Evolutionary conservation across 30 jellyfish, hydroid and myxozoan species (phyloP).

Genomic region (Aurelia coerulea): DNA sequence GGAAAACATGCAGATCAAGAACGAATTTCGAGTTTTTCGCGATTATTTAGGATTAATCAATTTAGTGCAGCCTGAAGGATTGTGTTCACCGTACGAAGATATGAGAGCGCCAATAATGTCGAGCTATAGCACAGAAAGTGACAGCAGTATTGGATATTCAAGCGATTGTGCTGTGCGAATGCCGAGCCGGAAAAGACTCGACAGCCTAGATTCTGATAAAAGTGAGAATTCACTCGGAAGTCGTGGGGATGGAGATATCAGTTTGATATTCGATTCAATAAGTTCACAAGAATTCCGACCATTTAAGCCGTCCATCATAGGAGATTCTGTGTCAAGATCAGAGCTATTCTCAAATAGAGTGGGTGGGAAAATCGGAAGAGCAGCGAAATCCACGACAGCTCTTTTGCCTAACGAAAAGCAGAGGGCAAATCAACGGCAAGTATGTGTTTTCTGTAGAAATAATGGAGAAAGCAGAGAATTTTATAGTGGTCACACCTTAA

Average conservation of each 20-base stretch:
- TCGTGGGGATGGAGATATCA: slow-evolving; percentile 81
- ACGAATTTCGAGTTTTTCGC: slow-evolving; percentile 90
- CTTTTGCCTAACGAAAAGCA: slow-evolving; percentile 48
- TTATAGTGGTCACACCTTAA: slow-evolving; percentile 95
- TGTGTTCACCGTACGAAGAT: slow-evolving; percentile 32
- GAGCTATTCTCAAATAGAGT: slow-evolving; percentile 44
- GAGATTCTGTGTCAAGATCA: slow-evolving; percentile 65
- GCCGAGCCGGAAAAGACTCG: slow-evolving; percentile 85
- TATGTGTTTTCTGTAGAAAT: slow-evolving; percentile 97
- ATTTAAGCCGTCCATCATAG: slow-evolving; percentile 68
- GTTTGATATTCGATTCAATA: slow-evolving; percentile 60
- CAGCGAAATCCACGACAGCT: slow-evolving; percentile 19
- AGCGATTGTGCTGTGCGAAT: slow-evolving; percentile 28
- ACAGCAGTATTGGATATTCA: slow-evolving; percentile 24
- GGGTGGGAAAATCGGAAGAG: slow-evolving; percentile 46
- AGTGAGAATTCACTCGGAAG: slow-evolving; percentile 87
- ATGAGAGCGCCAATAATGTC: too few relatives aligned
- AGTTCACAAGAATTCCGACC: slow-evolving; percentile 54
- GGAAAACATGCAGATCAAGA: slow-evolving; percentile 54
- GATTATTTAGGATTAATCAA: slow-evolving; percentile 95
- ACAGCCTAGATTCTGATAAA: slow-evolving; percentile 95
- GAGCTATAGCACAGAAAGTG: neutral
- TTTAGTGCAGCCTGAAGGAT: slow-evolving; percentile 87
- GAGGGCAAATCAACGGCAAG: slow-evolving; percentile 77
- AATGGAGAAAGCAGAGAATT: slow-evolving; percentile 97